Conservation (phyloP, 2,113 vertebrate species). For the Corydoras maculifer region DNA sequence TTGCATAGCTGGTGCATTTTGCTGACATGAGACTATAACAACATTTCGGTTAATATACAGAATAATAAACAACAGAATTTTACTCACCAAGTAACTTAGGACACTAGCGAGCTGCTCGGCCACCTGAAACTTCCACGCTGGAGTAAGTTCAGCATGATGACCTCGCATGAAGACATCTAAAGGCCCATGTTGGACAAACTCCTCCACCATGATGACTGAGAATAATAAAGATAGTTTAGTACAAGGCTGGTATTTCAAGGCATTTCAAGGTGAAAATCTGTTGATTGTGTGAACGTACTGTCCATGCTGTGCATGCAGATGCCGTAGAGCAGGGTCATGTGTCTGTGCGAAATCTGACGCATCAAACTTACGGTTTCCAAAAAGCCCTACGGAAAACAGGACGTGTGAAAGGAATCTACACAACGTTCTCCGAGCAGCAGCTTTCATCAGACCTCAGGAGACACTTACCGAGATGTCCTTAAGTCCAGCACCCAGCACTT, state of each 20-base stretch:
- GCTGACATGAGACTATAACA: too few relatives aligned
- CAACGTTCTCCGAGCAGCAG: too few relatives aligned
- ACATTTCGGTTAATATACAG: too few relatives aligned
- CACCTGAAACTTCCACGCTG: constrained; percentile 82
- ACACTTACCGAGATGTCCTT: constrained; percentile 75
- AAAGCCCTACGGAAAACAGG: constrained; percentile 60
- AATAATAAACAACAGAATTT: too few relatives aligned
- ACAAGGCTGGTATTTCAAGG: neutral
- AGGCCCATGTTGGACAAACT: constrained; percentile 77
- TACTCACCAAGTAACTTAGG: constrained; percentile 77
- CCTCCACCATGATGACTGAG: constrained; percentile 82
- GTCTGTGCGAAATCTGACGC: constrained; percentile 80
- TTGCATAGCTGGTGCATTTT: too few relatives aligned
- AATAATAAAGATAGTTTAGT: neutral
- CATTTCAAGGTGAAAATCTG: neutral
- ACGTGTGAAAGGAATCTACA: too few relatives aligned
- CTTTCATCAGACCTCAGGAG: too few relatives aligned
- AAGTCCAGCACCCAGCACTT: constrained; percentile 77
- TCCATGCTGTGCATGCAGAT: constrained; percentile 77
- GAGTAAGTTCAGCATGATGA: constrained; percentile 68
- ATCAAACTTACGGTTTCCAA: constrained; percentile 83
- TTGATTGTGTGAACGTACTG: constrained; percentile 63
- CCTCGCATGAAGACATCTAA: constrained; percentile 80
- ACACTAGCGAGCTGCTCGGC: constrained; percentile 82
- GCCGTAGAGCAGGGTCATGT: constrained; percentile 77